phyloP scores from a whole-genome alignment of 1,140 invertebrate genomes.

The Drosophila tani region DNA sequence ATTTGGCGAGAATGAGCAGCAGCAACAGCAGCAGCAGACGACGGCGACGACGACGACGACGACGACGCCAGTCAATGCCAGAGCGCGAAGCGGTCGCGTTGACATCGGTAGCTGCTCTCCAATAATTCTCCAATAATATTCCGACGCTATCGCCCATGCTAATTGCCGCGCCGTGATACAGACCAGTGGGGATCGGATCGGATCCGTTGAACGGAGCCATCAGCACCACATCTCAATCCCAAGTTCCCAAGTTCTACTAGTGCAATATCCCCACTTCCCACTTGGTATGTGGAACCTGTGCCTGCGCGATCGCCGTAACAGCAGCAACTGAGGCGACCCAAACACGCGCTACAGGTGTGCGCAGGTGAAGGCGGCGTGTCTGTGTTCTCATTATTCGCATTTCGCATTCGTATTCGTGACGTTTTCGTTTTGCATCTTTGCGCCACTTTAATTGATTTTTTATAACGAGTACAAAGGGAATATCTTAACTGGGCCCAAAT shows the following conservation, averaged over 20 bases:
- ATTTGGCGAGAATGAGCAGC: slow-evolving; percentile 52
- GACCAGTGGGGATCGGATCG: slow-evolving; percentile 18
- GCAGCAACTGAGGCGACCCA: slow-evolving; percentile 23
- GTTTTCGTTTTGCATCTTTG: slow-evolving; percentile 46
- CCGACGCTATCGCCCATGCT: slow-evolving; percentile 14
- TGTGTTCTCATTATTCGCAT: slow-evolving; percentile 54
- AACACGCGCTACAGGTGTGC: slow-evolving; percentile 68
- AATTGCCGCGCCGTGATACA: slow-evolving; percentile 41
- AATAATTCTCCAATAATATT: slow-evolving; percentile 46
- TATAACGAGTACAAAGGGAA: slow-evolving; percentile 25
- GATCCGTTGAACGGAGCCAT: slow-evolving; percentile 12
- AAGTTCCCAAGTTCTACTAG: slow-evolving; percentile 1
- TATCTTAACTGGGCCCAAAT: slow-evolving; percentile 15
- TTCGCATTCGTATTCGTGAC: slow-evolving; percentile 29
- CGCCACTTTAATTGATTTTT: slow-evolving; percentile 60
- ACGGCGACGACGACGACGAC: slow-evolving; percentile 21
- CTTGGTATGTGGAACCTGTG: slow-evolving; percentile 31
- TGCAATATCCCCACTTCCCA: slow-evolving; percentile 39
- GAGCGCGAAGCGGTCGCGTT: slow-evolving; percentile 77
- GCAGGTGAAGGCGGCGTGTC: slow-evolving; percentile 41
- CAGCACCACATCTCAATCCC: slow-evolving; percentile 21
- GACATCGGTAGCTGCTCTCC: slow-evolving; percentile 73
- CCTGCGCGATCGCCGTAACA: slow-evolving; percentile 25
- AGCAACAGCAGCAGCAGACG: slow-evolving; percentile 14
- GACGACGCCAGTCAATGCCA: slow-evolving; percentile 70